phyloP scores from a whole-genome alignment of 2,888 invertebrate species.

The Lasioglossum vierecki region DNA sequence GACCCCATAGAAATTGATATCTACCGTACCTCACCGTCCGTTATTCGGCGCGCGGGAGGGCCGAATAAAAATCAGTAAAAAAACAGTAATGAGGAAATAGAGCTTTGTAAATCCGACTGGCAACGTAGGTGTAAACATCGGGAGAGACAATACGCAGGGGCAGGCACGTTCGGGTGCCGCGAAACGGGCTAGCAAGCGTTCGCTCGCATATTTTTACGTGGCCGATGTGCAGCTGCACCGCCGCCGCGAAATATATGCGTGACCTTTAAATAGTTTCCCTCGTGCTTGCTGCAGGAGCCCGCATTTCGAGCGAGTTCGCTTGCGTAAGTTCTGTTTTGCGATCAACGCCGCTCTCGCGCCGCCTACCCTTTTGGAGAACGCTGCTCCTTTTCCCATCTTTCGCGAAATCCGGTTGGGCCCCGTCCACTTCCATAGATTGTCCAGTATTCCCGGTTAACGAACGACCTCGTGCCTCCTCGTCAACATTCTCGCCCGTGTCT shows the following conservation, averaged over 20 bases:
- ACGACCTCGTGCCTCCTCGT: neutral
- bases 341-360: slow-evolving; percentile 35
- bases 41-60: neutral
- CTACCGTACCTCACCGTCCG: neutral
- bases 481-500: neutral
- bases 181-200: slow-evolving; percentile 56
- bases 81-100: neutral
- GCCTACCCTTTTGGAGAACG: slow-evolving; percentile 10
- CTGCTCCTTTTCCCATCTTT: slow-evolving; percentile 11
- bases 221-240: slow-evolving; percentile 58
- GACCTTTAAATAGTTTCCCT: slow-evolving; percentile 64
- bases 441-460: neutral
- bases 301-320: slow-evolving; percentile 63
- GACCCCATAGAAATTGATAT: too few relatives aligned
- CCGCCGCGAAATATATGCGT: slow-evolving; percentile 62
- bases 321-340: slow-evolving; percentile 61
- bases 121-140: slow-evolving; percentile 11
- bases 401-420: neutral
- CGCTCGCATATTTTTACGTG: slow-evolving; percentile 60
- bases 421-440: neutral
- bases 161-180: slow-evolving; percentile 39
- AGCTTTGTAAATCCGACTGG: neutral
- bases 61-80: neutral
- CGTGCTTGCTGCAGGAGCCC: slow-evolving; percentile 58
- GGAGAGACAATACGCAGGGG: slow-evolving; percentile 26